phyloP scores from a whole-genome alignment of 2,888 invertebrate species.

The Coleophora flavipennella region DNA sequence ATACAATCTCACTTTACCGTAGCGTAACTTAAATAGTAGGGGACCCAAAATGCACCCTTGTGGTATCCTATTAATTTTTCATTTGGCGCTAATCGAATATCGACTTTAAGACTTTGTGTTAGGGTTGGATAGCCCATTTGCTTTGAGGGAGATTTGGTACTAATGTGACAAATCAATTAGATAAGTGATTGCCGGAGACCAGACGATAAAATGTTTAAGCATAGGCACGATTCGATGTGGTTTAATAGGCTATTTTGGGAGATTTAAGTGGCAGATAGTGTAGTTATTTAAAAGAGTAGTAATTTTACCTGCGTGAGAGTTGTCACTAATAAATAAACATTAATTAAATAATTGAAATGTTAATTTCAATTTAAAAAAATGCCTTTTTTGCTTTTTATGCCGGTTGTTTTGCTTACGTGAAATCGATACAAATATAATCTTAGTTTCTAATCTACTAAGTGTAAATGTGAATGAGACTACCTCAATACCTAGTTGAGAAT shows the following conservation, averaged over 20 bases:
- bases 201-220: slow-evolving; percentile 1
- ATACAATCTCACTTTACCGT: slow-evolving; percentile 41
- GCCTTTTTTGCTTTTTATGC: too few species aligned
- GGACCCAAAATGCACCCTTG: slow-evolving; percentile 17
- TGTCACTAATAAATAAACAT: too few species aligned
- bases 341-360: too few species aligned
- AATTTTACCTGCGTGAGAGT: too few species aligned
- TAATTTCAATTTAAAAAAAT: too few species aligned
- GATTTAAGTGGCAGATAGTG: too few species aligned
- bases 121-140: background rate
- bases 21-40: slow-evolving; percentile 22
- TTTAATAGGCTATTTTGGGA: slow-evolving; percentile 1
- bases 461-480: too few species aligned
- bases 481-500: too few species aligned
- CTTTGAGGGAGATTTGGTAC: background rate
- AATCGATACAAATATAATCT: too few species aligned
- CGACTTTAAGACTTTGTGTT: background rate
- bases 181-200: slow-evolving; percentile 41
- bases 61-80: slow-evolving; percentile 9
- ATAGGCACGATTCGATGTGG: slow-evolving; percentile 8
- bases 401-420: too few species aligned
- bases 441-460: too few species aligned
- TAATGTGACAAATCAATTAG: slow-evolving; percentile 57
- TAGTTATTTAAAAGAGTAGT: too few species aligned
- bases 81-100: slow-evolving; percentile 2